Conservation (phyloP, 2,113 vertebrate genomes). For the Laterallus jamaicensis region DNA sequence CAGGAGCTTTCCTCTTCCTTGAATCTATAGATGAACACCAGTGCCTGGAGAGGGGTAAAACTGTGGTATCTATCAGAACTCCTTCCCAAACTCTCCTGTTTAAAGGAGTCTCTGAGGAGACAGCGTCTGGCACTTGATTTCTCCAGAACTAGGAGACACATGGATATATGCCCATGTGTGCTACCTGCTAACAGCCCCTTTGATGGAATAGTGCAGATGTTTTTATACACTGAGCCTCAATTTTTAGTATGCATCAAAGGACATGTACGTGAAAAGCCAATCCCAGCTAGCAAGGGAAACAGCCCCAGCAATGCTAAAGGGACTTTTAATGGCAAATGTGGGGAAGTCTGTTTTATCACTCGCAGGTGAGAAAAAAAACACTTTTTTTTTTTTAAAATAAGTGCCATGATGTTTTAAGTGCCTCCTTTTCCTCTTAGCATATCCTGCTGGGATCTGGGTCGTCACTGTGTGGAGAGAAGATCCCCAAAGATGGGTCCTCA, state of each 20-base stretch:
- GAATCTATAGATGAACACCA: not conserved
- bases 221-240: not conserved
- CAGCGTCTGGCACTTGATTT: not conserved
- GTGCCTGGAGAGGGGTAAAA: not conserved
- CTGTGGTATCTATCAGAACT: fast-evolving
- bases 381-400: not conserved
- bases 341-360: not conserved
- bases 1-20: not conserved
- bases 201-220: no score
- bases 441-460: not conserved
- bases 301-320: not conserved
- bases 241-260: not conserved
- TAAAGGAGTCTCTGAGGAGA: not conserved
- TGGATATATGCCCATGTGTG: fast-evolving
- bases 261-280: not conserved
- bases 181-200: not conserved
- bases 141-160: not conserved
- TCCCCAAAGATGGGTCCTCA: not conserved
- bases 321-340: not conserved
- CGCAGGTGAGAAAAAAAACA: not conserved
- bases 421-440: not conserved
- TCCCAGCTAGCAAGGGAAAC: not conserved
- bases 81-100: not conserved
- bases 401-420: no score
- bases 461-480: not conserved